Percentiles rank a stretch among this genome's conserved stretches.
These are phyloP conservation scores for Montipora sp. DNA, from an alignment of 64 coral and sea anemone species.

Conservation along the genomic window DNA sequence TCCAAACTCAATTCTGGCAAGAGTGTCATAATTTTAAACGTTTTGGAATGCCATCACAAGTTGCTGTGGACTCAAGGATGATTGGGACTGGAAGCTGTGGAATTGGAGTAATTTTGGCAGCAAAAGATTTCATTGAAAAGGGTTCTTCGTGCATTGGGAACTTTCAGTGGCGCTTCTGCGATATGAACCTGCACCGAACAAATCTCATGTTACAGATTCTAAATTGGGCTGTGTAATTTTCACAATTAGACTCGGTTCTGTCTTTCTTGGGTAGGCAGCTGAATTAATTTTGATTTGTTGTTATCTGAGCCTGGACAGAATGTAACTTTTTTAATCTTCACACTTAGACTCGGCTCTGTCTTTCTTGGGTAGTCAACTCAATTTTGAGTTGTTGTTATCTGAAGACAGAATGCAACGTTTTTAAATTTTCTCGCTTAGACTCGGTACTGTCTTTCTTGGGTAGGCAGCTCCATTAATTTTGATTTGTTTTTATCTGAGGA, in stretches of 20 bases:
- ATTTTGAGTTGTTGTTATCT: neutral
- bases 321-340: no score
- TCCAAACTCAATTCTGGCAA: slow-evolving; percentile 45
- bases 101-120: slow-evolving; percentile 59
- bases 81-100: slow-evolving; percentile 65
- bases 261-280: neutral
- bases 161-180: slow-evolving; percentile 45
- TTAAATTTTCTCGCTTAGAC: neutral
- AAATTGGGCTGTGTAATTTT: slow-evolving; percentile 7
- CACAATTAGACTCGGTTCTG: no score
- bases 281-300: neutral
- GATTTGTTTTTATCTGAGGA: no score
- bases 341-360: no score
- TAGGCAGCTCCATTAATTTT: neutral
- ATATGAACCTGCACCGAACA: slow-evolving; percentile 29
- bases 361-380: no score
- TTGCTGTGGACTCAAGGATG: slow-evolving; percentile 30
- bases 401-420: neutral
- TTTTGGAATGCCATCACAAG: slow-evolving; percentile 66
- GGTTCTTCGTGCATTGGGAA: neutral
- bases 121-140: slow-evolving; percentile 12
- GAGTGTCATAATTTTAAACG: neutral
- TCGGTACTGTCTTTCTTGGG: neutral
- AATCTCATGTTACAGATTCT: slow-evolving; percentile 62
- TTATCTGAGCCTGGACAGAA: no score